Evolutionary conservation across 2,113 vertebrate species (phyloP).

Genomic region (Onychostoma macrolepis): DNA sequence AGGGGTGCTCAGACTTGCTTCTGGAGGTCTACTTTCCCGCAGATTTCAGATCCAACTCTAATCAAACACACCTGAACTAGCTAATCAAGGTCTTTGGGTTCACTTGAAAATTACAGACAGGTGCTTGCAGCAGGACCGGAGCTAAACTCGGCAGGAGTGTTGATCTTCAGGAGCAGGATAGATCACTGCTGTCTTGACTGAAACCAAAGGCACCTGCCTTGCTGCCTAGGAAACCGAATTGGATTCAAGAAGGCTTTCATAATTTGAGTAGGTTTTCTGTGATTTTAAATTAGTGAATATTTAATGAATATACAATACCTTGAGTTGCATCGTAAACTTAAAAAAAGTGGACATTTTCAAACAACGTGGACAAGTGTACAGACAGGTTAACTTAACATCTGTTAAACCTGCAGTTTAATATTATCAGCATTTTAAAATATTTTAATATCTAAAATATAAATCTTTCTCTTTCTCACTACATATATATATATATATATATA

Average conservation of each 20-base stretch:
- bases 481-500: no score
- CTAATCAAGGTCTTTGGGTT: conserved; percentile 41
- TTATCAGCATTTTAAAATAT: no score
- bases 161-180: conserved; percentile 13
- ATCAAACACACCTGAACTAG: conserved; percentile 29
- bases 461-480: no score
- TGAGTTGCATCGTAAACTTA: neutral
- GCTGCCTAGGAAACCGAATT: neutral
- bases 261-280: neutral
- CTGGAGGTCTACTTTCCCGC: neutral
- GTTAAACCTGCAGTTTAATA: no score
- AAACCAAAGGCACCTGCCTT: neutral
- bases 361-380: neutral
- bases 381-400: neutral
- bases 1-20: neutral
- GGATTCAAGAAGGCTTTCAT: neutral
- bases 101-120: conserved; percentile 20
- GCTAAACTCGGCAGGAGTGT: conserved; percentile 1
- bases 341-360: neutral
- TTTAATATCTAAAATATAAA: no score
- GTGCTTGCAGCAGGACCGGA: conserved; percentile 7
- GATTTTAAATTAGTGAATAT: neutral
- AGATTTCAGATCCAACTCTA: neutral
- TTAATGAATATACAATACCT: neutral
- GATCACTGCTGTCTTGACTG: neutral